Percentiles rank a stretch among this genome's conserved stretches.
Evolutionary conservation across 2,113 vertebrate genomes (phyloP).

Genomic region (Gadus macrocephalus): DNA sequence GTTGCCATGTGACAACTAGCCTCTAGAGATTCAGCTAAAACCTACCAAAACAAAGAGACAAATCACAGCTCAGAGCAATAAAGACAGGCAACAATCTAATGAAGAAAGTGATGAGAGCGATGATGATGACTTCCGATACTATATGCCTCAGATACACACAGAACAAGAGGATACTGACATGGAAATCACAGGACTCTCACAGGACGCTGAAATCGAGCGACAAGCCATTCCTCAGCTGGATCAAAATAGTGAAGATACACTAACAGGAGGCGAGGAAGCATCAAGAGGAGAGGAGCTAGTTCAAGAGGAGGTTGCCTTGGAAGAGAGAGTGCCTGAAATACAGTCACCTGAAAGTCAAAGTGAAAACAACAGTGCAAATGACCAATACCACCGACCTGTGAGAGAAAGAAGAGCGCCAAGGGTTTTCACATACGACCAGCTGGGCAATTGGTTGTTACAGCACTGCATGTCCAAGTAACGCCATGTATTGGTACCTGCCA

Average conservation of each 20-base stretch:
- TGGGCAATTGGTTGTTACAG: neutral
- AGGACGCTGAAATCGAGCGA: too few species aligned
- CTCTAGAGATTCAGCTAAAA: slow-evolving; percentile 2
- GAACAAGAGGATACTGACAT: neutral
- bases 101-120: neutral
- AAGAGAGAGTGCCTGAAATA: neutral
- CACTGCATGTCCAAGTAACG: neutral
- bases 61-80: slow-evolving; percentile 5
- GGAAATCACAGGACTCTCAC: neutral
- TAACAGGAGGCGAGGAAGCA: neutral
- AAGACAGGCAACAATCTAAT: neutral
- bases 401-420: neutral
- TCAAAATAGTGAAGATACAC: neutral
- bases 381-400: neutral
- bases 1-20: slow-evolving; percentile 20
- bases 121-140: slow-evolving; percentile 4
- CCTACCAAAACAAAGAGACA: neutral
- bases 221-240: neutral
- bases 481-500: neutral
- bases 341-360: slow-evolving; percentile 1
- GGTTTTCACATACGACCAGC: slow-evolving; percentile 5
- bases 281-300: neutral
- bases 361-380: neutral
- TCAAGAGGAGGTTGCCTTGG: neutral
- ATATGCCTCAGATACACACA: neutral